phyloP scores from a whole-genome alignment of 2,888 invertebrate genomes.

The Amblyjoppa fuscipennis region DNA sequence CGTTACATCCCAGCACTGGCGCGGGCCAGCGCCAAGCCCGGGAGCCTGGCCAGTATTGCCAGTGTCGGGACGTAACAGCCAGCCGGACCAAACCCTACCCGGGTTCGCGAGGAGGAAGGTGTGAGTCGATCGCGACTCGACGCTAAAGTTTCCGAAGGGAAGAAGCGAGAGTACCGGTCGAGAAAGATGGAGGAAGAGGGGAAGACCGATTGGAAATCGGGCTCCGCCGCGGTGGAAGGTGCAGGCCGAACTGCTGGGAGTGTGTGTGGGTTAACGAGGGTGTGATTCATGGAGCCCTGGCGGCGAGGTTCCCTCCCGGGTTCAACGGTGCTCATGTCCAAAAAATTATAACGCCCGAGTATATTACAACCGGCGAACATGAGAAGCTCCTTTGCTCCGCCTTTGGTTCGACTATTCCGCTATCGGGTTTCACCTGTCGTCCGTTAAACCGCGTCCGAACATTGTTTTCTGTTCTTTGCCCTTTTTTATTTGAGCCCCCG shows the following conservation, averaged over 20 bases:
- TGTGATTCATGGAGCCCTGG: conserved; percentile 83
- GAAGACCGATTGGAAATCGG: conserved; percentile 69
- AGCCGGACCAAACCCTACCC: too few species aligned
- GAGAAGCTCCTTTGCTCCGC: conserved; percentile 43
- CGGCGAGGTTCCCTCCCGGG: conserved; percentile 76
- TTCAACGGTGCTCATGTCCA: conserved; percentile 81
- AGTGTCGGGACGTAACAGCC: too few species aligned
- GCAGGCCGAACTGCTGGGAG: conserved; percentile 63
- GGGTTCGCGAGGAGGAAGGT: background rate
- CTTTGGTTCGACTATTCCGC: conserved; percentile 39
- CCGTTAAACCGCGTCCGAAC: background rate
- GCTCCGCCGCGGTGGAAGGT: conserved; percentile 61
- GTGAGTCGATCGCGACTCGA: background rate
- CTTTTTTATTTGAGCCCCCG: background rate
- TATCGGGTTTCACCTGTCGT: conserved; percentile 37
- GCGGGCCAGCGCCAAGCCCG: too few species aligned
- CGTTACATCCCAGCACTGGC: too few species aligned
- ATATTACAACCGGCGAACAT: conserved; percentile 54
- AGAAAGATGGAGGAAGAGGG: conserved; percentile 43
- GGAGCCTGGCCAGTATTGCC: too few species aligned
- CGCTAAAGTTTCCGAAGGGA: background rate
- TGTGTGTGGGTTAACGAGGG: conserved; percentile 82
- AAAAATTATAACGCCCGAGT: conserved; percentile 75
- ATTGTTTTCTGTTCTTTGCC: background rate
- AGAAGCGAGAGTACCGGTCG: conserved; percentile 41